phyloP scores from a whole-genome alignment of 2,888 invertebrate genomes.

The Exephanes ischioxanthus region DNA sequence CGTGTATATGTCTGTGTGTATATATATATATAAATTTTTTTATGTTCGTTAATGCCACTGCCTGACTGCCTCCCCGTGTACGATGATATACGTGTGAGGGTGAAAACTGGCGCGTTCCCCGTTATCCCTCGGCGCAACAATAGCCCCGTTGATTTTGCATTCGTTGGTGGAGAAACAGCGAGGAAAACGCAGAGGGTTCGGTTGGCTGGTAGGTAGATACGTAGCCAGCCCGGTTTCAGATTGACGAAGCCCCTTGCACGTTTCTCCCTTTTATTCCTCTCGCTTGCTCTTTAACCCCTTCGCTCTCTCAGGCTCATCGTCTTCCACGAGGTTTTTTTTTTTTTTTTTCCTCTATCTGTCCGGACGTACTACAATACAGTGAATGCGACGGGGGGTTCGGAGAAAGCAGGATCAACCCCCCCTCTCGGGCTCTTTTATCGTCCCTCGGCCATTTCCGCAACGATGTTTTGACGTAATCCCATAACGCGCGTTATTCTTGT shows the following conservation, averaged over 20 bases:
- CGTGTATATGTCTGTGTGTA: not conserved
- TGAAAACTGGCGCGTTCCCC: conserved; percentile 47
- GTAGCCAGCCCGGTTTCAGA: conserved; percentile 68
- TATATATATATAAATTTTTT: conserved; percentile 10
- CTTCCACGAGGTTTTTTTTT: conserved; percentile 10
- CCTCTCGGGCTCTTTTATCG: conserved; percentile 59
- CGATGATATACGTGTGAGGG: conserved; percentile 51
- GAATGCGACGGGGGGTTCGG: conserved; percentile 1
- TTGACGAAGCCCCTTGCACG: conserved; percentile 70
- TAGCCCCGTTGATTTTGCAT: conserved; percentile 81
- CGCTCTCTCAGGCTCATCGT: conserved; percentile 48
- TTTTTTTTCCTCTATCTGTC: conserved; percentile 28
- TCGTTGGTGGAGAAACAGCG: conserved; percentile 68
- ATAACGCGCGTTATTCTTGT: conserved; percentile 83
- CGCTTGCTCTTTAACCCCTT: conserved; percentile 58
- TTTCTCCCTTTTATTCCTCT: conserved; percentile 61
- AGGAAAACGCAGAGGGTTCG: conserved; percentile 42
- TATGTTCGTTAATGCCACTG: conserved; percentile 61
- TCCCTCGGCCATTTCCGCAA: conserved; percentile 73
- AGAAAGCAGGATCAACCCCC: conserved; percentile 42
- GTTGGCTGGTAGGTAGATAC: conserved; percentile 33
- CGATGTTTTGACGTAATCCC: conserved; percentile 84
- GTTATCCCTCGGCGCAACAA: conserved; percentile 75
- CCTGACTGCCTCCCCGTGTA: conserved; percentile 56
- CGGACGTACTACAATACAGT: conserved; percentile 18